Base-by-base conservation (phyloP, 2,113 vertebrate genomes). In the Myanophis thanlyinensis region DNA sequence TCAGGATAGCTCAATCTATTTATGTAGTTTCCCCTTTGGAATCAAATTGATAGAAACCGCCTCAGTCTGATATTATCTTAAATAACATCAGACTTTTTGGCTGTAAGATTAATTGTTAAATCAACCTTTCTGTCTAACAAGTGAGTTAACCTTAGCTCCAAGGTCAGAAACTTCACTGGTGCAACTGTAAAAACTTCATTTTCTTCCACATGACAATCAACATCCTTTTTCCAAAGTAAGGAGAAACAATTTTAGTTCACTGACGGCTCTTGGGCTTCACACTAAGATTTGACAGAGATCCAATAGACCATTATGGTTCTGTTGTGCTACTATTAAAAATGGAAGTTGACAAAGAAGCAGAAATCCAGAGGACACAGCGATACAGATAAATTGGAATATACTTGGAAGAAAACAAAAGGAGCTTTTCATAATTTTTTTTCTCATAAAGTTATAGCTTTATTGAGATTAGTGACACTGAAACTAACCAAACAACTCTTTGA, bases 51-150 rank as follows among this genome's bases (percentile, higher is more conserved):
- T 92, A 73, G 48, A 73, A 88, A 88, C 52, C 1, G 8, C 80
- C 18, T 73, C 22, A 35, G 44, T 25, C 18, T 88, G 87, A 92
- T 80, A 53, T 53, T 88, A 88, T 88, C 59, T 91, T 40, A 90
- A 90, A 56, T 91, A 53, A 88, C 87, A 53, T 92, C 84, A 88
- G n/a, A 88, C 40, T 47, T 87, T 80, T 80, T 25, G 4, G 86
- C 40, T 92, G 49, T 10, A 88, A 87, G 62, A 92, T 92, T 92
- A 92, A 80, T 88, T 73, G 62, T 46, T 92, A 73, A 92, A 88
- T 80, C 91, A 92, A 88, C 49, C 53, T 80, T 92, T 88, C 87
- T n/a, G 49, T 80, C 52, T 92, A 92, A 92, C 56, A 92, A 88
- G n/a, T 53, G 25, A 51, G 48, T 27, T 15, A 52, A 80, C 35